A percentile compares a stretch with the other conserved stretches of the same genome.
Evolutionary conservation across 2,797 vertebrate genomes (phyloP).

Genomic region (Tamandua tetradactyla): DNA sequence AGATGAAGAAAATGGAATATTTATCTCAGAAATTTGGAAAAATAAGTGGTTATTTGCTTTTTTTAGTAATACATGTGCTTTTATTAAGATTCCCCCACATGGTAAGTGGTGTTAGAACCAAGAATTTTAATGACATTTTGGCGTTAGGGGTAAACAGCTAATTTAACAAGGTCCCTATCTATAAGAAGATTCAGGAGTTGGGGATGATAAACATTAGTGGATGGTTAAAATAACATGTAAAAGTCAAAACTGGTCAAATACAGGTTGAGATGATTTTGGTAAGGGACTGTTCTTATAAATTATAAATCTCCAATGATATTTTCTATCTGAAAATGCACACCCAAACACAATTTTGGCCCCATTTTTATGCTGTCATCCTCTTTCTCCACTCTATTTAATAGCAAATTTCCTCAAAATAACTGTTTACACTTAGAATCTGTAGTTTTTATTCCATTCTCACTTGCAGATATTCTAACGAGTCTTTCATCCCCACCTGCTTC

Average conservation of each 20-base stretch:
- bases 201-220: neutral
- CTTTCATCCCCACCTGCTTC: neutral
- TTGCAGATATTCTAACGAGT: neutral
- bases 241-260: neutral
- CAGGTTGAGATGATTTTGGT: neutral
- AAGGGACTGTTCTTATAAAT: neutral
- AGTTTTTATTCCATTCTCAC: neutral
- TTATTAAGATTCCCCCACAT: neutral
- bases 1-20: neutral
- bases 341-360: neutral
- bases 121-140: neutral
- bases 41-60: neutral
- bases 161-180: neutral
- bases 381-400: neutral
- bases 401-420: neutral
- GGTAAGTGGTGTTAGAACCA: neutral
- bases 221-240: neutral
- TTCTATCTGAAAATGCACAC: neutral
- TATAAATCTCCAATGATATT: neutral
- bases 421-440: neutral
- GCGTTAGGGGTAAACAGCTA: neutral
- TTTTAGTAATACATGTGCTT: neutral
- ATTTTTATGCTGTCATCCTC: neutral
- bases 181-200: neutral
- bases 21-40: neutral